Percentiles rank a stretch among this genome's conserved stretches.
phyloP scores from a whole-genome alignment of 2,113 vertebrate genomes.

The Chlamydotis undulata region DNA sequence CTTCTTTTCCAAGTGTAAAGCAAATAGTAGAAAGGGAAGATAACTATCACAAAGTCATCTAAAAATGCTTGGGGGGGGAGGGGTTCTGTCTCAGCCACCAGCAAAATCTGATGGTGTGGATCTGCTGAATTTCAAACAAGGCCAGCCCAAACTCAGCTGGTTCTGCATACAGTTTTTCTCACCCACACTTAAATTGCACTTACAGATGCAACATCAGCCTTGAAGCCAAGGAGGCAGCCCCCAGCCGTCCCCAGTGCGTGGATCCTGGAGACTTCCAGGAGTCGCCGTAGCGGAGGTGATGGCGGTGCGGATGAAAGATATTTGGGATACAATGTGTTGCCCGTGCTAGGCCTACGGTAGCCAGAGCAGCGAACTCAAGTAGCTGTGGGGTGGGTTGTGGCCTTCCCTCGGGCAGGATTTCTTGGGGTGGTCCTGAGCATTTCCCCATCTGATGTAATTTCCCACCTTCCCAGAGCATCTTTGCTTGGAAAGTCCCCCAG shows the following conservation, averaged over 20 bases:
- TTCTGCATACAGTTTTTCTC: background rate
- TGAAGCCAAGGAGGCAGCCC: background rate
- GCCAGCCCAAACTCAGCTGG: background rate
- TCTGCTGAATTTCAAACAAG: background rate
- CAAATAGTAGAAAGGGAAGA: conserved; percentile 35
- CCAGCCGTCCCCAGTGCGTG: accelerated
- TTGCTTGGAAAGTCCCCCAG: background rate
- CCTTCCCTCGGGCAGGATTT: background rate
- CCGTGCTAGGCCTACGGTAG: background rate
- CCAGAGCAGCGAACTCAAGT: accelerated
- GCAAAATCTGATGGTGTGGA: background rate
- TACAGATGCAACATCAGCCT: background rate
- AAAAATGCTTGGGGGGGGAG: background rate
- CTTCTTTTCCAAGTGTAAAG: background rate
- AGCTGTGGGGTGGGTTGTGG: background rate
- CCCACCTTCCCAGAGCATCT: background rate
- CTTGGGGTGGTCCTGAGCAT: background rate
- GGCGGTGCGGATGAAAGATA: background rate
- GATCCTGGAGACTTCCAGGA: background rate
- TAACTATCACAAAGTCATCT: conserved; percentile 42
- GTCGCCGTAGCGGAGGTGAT: background rate
- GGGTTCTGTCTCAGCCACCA: background rate
- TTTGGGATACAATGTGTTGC: background rate
- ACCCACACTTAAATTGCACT: background rate
- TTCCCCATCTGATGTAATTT: background rate